Evolutionary conservation across 1,140 invertebrate species (phyloP), one percentile per base, ranked within the genome.

Genomic region (Drosophila subobscura): DNA sequence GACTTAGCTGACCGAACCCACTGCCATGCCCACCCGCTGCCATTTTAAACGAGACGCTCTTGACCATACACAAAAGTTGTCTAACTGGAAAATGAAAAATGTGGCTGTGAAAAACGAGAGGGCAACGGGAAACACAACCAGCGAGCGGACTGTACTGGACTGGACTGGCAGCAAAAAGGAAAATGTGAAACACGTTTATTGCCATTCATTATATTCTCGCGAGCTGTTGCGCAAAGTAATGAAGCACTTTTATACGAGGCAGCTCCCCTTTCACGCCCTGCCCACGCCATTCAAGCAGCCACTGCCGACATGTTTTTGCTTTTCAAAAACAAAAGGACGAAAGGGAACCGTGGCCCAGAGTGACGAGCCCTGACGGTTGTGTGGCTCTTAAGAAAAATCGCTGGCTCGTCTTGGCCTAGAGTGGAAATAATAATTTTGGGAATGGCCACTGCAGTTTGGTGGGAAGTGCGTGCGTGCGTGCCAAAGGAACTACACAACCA

Each of bases 191-290:
- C 83, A 89, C 83, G 83, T 88, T 88, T 88, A 88, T 88, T 83
- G 83, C 83, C 84, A 88, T 88, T 88, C 83, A 88, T 88, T 88
- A 88, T 88, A 89, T 88, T 88, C 84, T 83, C 79, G 83, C 83
- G 83, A 88, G 83, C 83, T 88, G 83, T 72, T 88, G 84, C 84
- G 84, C 83, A 88, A 86, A 88, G 83, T 88, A 88, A 88, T 88
- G 83, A 88, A 88, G 84, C 84, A 77, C 84, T 88, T 88, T 79
- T 66, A 55, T 61, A 64, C 60, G 49, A 49, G 47, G 59, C 81
- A 51, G 81, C 54, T 71, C 77, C 66, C 64, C 79, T 79, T 83
- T 83, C 57, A 64, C 58, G 55, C 52, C 25, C 46, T 46, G 60
- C 53, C 49, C 64, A 51, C 55, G 20, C 44, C 33, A 37, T 10